Base-by-base conservation (phyloP, 2,113 vertebrate species). In the Gymnorhina tibicen region DNA sequence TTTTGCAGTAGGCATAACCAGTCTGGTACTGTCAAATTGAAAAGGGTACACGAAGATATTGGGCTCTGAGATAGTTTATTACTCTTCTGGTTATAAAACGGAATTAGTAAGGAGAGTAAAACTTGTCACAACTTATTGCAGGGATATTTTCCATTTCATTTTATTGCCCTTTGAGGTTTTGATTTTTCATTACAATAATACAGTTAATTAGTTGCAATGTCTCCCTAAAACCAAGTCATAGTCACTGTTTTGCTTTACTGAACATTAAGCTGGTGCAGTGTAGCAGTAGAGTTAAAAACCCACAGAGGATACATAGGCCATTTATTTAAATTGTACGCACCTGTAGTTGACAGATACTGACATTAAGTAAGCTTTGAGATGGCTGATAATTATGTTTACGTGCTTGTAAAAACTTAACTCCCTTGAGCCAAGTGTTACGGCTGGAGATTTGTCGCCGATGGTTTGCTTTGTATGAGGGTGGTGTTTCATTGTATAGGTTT, bases 11-110 rank as follows among this genome's bases (percentile, higher is more conserved):
- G 68, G 72, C 79, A 80, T 92, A 93, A 82, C 66, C 1, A 5
- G 70, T 89, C 85, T 96, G 94, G 50, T 93, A 86, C 90, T 94
- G 92, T 94, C 59, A 91, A 83, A 94, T 77, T 93, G 91, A 96
- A 95, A 93, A 95, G 89, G 50, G 35, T 89, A 85, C 60, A 47
- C 0, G 3, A 80, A 89, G 75, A 67, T 94, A 85, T 10, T 90
- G 92, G 75, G 59, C 59, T 96, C 55, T 32, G 42, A 46, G n/a
- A 66, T 66, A 44, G 22, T 95, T 95, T 83, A 90, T 94, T 79
- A 52, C 82, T 90, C n/a, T 88, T 80, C 72, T 93, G 73, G 56
- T 52, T 95, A 32, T 86, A 89, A 92, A 96, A 81, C 46, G 22
- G 56, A 80, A 80, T 90, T 73, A 70, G 33, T 81, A 75, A 87